Evolutionary conservation across 2,113 vertebrate genomes (phyloP), one percentile per base, ranked within the genome.

Genomic region (Sciurus niger): DNA sequence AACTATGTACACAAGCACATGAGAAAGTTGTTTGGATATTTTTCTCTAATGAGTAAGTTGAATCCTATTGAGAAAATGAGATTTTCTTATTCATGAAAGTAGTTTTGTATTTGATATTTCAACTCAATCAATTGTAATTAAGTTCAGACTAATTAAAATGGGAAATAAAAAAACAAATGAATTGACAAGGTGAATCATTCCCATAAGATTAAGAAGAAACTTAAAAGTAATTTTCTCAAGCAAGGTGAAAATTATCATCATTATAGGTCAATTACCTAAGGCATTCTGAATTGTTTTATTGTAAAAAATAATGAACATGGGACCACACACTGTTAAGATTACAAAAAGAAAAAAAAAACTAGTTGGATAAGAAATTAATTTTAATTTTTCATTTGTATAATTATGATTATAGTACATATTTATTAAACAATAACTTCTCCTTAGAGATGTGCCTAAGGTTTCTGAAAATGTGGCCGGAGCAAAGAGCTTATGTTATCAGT

Each of bases 71-170:
- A 90, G 51, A 83, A 90, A 97, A 89, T 65, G 6, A 58, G 46
- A 70, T 84, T 94, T 94, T 92, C 37, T 6, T 95, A 32, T 84
- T 94, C 65, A 90, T 58, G 10, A 37, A 78, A 32, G 53, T 88
- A 78, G 53, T 76, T 96, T 89, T 60, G 53, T 92, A 82, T 87
- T 95, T 97, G 73, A 96, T 97, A 97, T 97, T 95, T 80, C 91
- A 73, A n/a, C 73, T 96, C 58, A 85, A 96, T 96, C 86, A 95
- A 82, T 98, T 97, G 89, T 97, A 97, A 98, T 96, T 98, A 98
- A 95, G 93, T 97, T 93, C 65, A 95, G 72, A 90, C 93, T 96
- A 98, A 98, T 98, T 98, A 98, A 97, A 98, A 95, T 96, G 89
- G 84, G 77, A 96, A 97, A 97, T 95, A 17, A 96, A 97, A 40